These are phyloP conservation scores for Halichoerus grypus DNA, from an alignment of 2,113 vertebrate species.

Conservation along the genomic window DNA sequence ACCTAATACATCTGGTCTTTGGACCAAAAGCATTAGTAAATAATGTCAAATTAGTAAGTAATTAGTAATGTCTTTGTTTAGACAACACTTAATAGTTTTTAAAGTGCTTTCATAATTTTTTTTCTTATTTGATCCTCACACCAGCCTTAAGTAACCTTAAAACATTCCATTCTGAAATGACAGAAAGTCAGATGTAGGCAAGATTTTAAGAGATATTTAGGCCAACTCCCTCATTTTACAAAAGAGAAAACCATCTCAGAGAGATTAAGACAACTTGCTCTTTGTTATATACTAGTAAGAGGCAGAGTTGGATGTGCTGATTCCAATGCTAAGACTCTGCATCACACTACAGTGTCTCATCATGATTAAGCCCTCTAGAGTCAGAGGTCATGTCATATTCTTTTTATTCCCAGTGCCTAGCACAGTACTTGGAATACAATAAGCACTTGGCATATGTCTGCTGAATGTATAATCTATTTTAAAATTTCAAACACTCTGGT, in stretches of 20 bases:
- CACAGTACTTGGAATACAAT: neutral
- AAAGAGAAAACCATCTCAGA: neutral
- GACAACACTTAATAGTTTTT: conserved; percentile 53
- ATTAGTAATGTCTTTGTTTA: conserved; percentile 59
- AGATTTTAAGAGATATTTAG: neutral
- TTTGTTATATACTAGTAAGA: neutral
- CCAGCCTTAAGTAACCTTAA: conserved; percentile 43
- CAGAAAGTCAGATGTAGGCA: neutral
- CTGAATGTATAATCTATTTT: neutral
- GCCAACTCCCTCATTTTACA: neutral
- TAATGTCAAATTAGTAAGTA: conserved; percentile 62
- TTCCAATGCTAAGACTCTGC: neutral
- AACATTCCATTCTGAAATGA: neutral
- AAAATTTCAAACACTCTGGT: neutral
- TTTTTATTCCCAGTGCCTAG: neutral
- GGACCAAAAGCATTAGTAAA: conserved; percentile 39
- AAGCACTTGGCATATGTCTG: neutral
- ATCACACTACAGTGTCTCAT: neutral
- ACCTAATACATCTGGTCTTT: conserved; percentile 37
- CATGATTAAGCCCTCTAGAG: neutral
- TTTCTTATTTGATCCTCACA: conserved; percentile 9
- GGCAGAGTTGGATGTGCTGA: neutral
- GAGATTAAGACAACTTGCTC: neutral
- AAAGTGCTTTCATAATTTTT: conserved; percentile 27
- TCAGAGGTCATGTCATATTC: neutral